Percentiles rank a stretch among this genome's conserved stretches.
These are phyloP conservation scores for Petrocephalus sullivani DNA, from an alignment of 2,797 vertebrate species.

Conservation along the genomic window DNA sequence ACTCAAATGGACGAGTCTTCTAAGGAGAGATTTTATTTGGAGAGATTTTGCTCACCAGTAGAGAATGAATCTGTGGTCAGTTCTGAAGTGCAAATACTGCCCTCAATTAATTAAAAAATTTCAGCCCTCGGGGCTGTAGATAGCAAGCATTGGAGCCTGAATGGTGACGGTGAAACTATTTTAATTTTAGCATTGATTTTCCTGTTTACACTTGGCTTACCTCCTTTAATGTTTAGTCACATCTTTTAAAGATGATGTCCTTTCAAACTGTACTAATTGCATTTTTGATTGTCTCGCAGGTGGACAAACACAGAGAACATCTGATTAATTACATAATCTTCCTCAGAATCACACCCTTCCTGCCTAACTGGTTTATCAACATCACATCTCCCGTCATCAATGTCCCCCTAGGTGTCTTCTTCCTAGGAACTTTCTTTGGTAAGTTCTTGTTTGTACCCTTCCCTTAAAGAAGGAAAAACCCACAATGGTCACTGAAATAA, in stretches of 20 bases:
- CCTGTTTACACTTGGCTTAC: background rate
- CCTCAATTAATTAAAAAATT: background rate
- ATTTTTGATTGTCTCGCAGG: slow-evolving; percentile 58
- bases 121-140: background rate
- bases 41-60: background rate
- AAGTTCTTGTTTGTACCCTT: slow-evolving; percentile 44
- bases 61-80: background rate
- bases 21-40: background rate
- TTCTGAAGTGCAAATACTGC: background rate
- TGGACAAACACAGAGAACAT: slow-evolving; percentile 91
- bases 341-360: slow-evolving; percentile 96
- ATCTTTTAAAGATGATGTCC: background rate
- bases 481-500: no score
- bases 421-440: slow-evolving; percentile 96
- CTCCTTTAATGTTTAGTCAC: background rate
- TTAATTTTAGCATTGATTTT: background rate
- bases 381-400: slow-evolving; percentile 98
- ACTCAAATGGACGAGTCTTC: background rate
- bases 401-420: slow-evolving; percentile 93
- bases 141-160: background rate
- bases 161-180: background rate
- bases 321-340: slow-evolving; percentile 99
- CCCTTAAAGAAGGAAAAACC: no score
- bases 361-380: slow-evolving; percentile 99
- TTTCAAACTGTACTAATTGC: background rate